These are phyloP conservation scores for Metridium senile DNA, from an alignment of 92 coral and sea anemone genomes.

Conservation along the genomic window DNA sequence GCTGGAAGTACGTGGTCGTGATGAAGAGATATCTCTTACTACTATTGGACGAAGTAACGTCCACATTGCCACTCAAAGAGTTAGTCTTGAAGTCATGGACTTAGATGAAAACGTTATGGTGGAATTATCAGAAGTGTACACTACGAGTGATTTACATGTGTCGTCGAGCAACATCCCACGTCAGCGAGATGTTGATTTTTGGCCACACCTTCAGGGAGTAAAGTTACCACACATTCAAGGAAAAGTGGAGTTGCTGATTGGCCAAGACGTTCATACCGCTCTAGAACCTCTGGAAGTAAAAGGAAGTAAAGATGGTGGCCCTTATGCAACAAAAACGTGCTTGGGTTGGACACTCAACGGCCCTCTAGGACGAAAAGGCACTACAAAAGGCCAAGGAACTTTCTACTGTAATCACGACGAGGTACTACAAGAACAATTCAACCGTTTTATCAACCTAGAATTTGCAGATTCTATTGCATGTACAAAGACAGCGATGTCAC, in stretches of 20 bases:
- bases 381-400: background rate
- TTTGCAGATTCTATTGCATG: slow-evolving; percentile 45
- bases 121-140: slow-evolving; percentile 49
- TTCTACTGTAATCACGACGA: slow-evolving; percentile 30
- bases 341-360: no score
- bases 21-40: slow-evolving; percentile 41
- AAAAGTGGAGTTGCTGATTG: slow-evolving; percentile 52
- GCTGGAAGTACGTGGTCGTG: slow-evolving; percentile 43
- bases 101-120: slow-evolving; percentile 43
- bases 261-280: slow-evolving; percentile 57
- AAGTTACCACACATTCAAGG: slow-evolving; percentile 30
- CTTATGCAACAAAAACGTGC: slow-evolving; percentile 54
- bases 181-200: slow-evolving; percentile 64
- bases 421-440: slow-evolving; percentile 33
- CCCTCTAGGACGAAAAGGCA: slow-evolving; percentile 44
- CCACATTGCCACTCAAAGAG: slow-evolving; percentile 30
- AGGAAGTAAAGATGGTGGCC: slow-evolving; percentile 29
- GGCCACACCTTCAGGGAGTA: slow-evolving; percentile 61
- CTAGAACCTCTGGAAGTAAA: slow-evolving; percentile 48
- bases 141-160: slow-evolving; percentile 38
- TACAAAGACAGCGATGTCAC: slow-evolving; percentile 30
- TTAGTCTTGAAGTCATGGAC: slow-evolving; percentile 55
- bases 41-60: slow-evolving; percentile 53
- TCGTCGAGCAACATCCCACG: slow-evolving; percentile 29
- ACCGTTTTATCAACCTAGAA: slow-evolving; percentile 46